Base-by-base conservation (phyloP, 1,140 invertebrate species). In the Orchestia grillus region DNA sequence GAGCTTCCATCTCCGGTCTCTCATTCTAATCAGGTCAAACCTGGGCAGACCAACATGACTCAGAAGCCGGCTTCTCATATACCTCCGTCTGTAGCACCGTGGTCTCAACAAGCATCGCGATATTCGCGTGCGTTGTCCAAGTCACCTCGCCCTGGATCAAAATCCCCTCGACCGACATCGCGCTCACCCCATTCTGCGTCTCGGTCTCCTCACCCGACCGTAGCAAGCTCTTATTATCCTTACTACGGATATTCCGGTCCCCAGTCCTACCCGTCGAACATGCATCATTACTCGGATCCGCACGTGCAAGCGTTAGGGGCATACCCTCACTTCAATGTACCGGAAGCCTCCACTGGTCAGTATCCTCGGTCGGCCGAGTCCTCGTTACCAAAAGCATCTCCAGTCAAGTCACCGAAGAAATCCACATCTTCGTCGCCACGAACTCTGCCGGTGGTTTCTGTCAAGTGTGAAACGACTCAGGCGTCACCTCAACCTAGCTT, bases 361-460 rank as follows among this genome's bases (percentile, higher is more conserved):
- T 77, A 77, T 77, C 28, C 88, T 28, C 41, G 15, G 15, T 43
- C 88, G 41, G 28, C n/a, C 8, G 43, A 90, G 41, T 44, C 88
- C 28, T 77, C 62, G 36, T 77, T 77, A 41, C 41, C 43, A 47
- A 94, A 94, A 44, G 36, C 40, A 40, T 45, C 92, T 8, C 43
- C 44, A 47, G 44, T 11, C 43, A 94, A 94, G 92, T 45, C 92
- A 44, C 92, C 92, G 19, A 94, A 94, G 92, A 94, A 94, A 47
- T 45, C 92, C 6, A 47, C 41, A 28, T 44, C 92, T 15, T 42
- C 36, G 28, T 94, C 92, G 16, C 92, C 92, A n/a, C 92, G 92
- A 47, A 40, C 92, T 0, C 40, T 28, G 0, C 92, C 92, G 36
- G 43, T 44, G 92, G 11, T 44, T 11, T 45, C 92, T 43, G 88